Conservation (phyloP, 1,140 invertebrate genomes). For the Rhopalosiphum padi region DNA sequence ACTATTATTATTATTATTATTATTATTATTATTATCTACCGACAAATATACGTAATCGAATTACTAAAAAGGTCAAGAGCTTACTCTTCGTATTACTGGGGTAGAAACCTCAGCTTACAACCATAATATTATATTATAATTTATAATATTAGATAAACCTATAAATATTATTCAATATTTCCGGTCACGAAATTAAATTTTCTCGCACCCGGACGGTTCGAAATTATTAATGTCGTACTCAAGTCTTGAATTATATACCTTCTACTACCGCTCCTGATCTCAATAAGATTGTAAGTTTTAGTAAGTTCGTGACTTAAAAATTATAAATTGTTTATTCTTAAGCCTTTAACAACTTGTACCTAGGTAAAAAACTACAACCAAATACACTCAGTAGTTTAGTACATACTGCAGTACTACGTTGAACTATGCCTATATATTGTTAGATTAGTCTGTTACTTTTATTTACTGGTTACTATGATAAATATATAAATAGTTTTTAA, state of each 20-base stretch:
- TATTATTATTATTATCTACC: not conserved
- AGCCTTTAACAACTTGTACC: not conserved
- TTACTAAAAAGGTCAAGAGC: not conserved
- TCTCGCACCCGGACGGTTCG: not conserved
- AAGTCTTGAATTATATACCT: not conserved
- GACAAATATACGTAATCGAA: not conserved
- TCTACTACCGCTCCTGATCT: not conserved
- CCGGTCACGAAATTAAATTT: not conserved
- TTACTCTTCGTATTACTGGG: no score
- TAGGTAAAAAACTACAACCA: no score
- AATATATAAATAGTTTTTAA: not conserved
- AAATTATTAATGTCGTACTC: not conserved
- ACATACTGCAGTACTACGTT: no score
- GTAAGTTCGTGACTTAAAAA: not conserved
- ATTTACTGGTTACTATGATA: not conserved
- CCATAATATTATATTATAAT: not conserved
- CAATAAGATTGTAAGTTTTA: not conserved
- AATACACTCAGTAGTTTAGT: no score
- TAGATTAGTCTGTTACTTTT: not conserved
- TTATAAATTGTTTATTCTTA: not conserved
- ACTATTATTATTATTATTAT: not conserved
- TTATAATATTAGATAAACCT: not conserved
- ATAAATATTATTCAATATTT: not conserved
- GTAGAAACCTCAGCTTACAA: not conserved
- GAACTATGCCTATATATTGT: not conserved